phyloP scores from a whole-genome alignment of 1,140 invertebrate genomes.

The Thaumatotibia leucotreta region DNA sequence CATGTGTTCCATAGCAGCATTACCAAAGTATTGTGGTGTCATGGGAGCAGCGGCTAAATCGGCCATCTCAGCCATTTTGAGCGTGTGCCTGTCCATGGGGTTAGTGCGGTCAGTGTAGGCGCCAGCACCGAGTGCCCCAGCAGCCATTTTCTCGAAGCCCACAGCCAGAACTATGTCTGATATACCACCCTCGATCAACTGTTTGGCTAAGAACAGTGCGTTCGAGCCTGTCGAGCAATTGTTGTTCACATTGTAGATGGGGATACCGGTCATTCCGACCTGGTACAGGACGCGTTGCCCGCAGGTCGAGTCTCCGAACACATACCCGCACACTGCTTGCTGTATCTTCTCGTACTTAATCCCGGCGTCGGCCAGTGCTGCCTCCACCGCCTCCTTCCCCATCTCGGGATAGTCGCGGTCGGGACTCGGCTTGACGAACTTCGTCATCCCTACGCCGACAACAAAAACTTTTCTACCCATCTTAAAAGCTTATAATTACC shows the following conservation, averaged over 20 bases:
- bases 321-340: constrained; percentile 95
- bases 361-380: constrained; percentile 91
- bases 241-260: constrained; percentile 99
- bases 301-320: constrained; percentile 97
- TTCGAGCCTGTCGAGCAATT: constrained; percentile 98
- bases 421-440: constrained; percentile 87
- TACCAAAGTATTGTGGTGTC: constrained; percentile 97
- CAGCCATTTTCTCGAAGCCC: constrained; percentile 99
- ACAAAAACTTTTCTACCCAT: constrained; percentile 86
- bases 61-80: constrained; percentile 88
- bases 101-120: constrained; percentile 93
- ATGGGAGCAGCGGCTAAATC: constrained; percentile 89
- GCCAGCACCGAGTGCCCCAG: constrained; percentile 87
- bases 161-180: constrained; percentile 93
- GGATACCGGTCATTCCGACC: constrained; percentile 97
- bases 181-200: constrained; percentile 90
- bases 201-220: constrained; percentile 93
- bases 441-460: constrained; percentile 98
- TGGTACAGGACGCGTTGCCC: constrained; percentile 97
- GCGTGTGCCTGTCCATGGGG: constrained; percentile 95
- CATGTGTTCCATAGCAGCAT: constrained; percentile 98
- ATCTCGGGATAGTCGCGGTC: constrained; percentile 96
- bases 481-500: constrained; percentile 61
- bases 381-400: constrained; percentile 94
- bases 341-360: constrained; percentile 89